Conservation (phyloP, 2,797 vertebrate genomes). For the Epinephelus coioides region DNA sequence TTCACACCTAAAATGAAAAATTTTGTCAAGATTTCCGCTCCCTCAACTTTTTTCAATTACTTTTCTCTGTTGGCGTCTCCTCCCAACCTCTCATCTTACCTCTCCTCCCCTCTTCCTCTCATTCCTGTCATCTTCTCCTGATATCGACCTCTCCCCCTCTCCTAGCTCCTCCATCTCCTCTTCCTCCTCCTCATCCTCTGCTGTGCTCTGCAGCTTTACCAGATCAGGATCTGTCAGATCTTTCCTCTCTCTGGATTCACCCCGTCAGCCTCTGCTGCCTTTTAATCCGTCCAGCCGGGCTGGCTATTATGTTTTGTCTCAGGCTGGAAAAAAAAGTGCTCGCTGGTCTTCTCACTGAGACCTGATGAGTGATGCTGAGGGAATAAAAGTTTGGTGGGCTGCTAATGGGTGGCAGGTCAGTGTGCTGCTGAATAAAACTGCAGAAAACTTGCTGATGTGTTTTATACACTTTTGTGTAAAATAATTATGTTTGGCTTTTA, state of each 20-base stretch:
- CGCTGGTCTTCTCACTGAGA: conserved; percentile 32
- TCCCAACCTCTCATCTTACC: conserved; percentile 1
- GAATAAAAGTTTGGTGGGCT: conserved; percentile 17
- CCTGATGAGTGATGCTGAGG: conserved; percentile 15
- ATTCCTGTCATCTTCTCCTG: conserved; percentile 8
- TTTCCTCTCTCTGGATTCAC: conserved; percentile 39
- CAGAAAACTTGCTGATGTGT: conserved; percentile 33
- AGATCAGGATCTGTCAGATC: conserved; percentile 57
- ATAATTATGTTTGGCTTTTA: conserved; percentile 46
- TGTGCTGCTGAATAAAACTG: conserved; percentile 18
- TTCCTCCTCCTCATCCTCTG: background rate
- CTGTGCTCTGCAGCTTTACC: conserved; percentile 17
- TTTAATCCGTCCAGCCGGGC: conserved; percentile 60
- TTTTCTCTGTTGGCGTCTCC: background rate
- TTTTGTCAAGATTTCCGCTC: background rate
- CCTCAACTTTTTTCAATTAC: conserved; percentile 3
- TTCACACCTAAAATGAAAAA: conserved; percentile 16
- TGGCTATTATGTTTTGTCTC: conserved; percentile 32
- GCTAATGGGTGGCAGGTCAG: conserved; percentile 22
- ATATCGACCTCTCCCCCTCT: conserved; percentile 18
- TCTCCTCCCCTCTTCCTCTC: background rate
- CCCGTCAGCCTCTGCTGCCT: conserved; percentile 55
- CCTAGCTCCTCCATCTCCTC: background rate
- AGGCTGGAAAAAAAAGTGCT: background rate
- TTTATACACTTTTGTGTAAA: conserved; percentile 31